phyloP scores from a whole-genome alignment of 2,888 invertebrate species.

The Mythimna vitellina region DNA sequence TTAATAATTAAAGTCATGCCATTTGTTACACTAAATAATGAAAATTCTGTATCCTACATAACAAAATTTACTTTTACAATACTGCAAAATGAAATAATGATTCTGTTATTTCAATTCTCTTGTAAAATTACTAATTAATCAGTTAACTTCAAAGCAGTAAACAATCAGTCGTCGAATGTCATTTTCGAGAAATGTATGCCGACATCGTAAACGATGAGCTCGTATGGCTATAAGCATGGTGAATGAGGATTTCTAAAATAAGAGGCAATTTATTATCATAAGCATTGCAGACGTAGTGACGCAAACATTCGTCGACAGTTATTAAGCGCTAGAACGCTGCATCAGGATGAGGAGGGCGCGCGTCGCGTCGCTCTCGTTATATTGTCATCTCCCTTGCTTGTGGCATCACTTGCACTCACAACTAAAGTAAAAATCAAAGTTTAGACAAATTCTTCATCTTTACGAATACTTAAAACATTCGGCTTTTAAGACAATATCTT shows the following conservation, averaged over 20 bases:
- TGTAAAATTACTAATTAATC: slow-evolving; percentile 51
- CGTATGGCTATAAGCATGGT: slow-evolving; percentile 80
- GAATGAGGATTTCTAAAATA: slow-evolving; percentile 89
- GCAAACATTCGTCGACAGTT: slow-evolving; percentile 89
- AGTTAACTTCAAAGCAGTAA: slow-evolving; percentile 65
- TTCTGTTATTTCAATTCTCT: slow-evolving; percentile 2
- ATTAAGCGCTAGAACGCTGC: slow-evolving; percentile 87
- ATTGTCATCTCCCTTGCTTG: slow-evolving; percentile 79
- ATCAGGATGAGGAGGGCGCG: slow-evolving; percentile 78
- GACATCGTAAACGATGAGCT: slow-evolving; percentile 81
- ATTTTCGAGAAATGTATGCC: slow-evolving; percentile 81
- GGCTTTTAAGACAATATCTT: slow-evolving; percentile 32
- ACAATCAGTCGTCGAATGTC: slow-evolving; percentile 81
- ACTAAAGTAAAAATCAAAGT: slow-evolving; percentile 78
- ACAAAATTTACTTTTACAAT: slow-evolving; percentile 7
- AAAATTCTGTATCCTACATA: neutral
- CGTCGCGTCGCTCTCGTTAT: slow-evolving; percentile 72
- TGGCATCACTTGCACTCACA: slow-evolving; percentile 75
- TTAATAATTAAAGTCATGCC: neutral
- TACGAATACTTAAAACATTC: slow-evolving; percentile 46
- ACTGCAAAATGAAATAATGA: neutral
- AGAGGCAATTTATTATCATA: slow-evolving; percentile 87
- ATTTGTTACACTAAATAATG: neutral
- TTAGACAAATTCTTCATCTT: slow-evolving; percentile 81
- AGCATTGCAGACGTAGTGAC: slow-evolving; percentile 85